Percentiles rank a stretch among this genome's conserved stretches.
Conservation (phyloP, 2,797 vertebrate species). For the Vireo griseus region DNA sequence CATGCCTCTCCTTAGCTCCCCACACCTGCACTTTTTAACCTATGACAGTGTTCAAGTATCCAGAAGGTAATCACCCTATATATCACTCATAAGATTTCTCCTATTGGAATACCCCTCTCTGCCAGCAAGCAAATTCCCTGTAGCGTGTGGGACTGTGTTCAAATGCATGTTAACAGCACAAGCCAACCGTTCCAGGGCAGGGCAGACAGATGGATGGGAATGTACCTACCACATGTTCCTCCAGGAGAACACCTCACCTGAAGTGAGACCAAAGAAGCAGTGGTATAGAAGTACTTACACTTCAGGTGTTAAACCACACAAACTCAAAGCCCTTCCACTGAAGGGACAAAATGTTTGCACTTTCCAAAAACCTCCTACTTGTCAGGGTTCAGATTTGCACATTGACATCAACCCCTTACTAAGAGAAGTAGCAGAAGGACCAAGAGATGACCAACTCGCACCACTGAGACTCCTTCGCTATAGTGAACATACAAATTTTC, state of each 20-base stretch:
- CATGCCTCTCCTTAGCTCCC: neutral
- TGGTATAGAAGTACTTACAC: neutral
- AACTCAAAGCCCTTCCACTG: neutral
- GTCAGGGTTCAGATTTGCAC: neutral
- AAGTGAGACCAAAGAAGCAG: neutral
- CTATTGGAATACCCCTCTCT: neutral
- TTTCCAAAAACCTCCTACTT: neutral
- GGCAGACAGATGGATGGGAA: neutral
- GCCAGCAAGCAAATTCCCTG: neutral
- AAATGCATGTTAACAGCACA: neutral
- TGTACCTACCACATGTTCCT: rapidly evolving
- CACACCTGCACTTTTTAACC: neutral
- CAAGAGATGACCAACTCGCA: neutral
- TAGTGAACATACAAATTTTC: neutral
- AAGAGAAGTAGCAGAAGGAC: neutral
- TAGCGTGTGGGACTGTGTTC: neutral
- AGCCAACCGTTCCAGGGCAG: neutral
- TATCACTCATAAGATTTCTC: neutral
- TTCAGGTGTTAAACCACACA: neutral
- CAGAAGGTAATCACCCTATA: neutral
- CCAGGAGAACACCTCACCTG: neutral
- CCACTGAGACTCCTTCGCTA: neutral
- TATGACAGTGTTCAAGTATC: neutral
- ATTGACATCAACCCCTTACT: neutral
- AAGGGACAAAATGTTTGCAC: neutral